These are phyloP conservation scores for Taeniopygia guttata DNA, from an alignment of 2,797 vertebrate genomes.

Conservation along the genomic window DNA sequence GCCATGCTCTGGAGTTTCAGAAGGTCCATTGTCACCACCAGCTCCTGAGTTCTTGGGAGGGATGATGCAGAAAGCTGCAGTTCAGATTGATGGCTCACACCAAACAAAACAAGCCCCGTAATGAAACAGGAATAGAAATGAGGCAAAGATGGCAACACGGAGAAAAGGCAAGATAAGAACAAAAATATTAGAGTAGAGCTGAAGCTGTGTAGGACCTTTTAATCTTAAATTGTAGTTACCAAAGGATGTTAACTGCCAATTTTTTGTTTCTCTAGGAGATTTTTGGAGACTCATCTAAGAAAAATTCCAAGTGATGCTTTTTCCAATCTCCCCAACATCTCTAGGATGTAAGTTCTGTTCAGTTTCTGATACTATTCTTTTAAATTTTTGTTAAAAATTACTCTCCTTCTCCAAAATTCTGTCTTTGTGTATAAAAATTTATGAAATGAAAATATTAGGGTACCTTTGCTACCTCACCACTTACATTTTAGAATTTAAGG, in stretches of 20 bases:
- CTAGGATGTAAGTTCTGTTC: conserved; percentile 88
- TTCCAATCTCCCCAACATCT: conserved; percentile 88
- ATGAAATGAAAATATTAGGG: not conserved
- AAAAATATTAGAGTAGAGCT: not conserved
- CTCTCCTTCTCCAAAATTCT: not conserved
- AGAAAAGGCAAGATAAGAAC: not conserved
- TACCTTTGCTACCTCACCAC: not conserved
- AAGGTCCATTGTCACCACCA: not conserved
- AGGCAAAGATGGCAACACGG: not conserved
- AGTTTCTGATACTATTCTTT: not conserved
- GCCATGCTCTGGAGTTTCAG: not conserved
- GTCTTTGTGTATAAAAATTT: not conserved
- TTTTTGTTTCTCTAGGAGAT: conserved; percentile 79
- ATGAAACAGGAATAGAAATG: not conserved
- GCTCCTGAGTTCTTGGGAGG: not conserved
- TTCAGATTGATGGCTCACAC: not conserved
- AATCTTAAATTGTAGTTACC: not conserved
- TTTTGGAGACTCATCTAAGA: conserved; percentile 87
- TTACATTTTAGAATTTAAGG: not conserved
- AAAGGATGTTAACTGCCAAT: conserved; percentile 22
- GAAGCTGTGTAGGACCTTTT: not conserved
- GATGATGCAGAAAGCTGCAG: not conserved
- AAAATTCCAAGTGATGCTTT: conserved; percentile 84
- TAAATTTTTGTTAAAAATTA: not conserved
- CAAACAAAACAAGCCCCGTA: not conserved